These are phyloP conservation scores for Aricia artaxerxes DNA, from an alignment of 2,888 invertebrate species.

Conservation along the genomic window DNA sequence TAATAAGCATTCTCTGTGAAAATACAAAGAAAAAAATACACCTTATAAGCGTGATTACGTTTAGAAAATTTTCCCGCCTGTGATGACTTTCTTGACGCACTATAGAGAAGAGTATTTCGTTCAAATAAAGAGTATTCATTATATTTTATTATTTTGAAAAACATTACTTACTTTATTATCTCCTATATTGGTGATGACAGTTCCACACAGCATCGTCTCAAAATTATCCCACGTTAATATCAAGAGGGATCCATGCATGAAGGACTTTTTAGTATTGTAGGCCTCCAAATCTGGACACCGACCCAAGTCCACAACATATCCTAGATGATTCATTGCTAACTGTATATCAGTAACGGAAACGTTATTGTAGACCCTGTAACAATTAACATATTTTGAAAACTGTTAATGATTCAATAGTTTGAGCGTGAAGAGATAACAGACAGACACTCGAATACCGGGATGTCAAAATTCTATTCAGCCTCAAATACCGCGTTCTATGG, in stretches of 20 bases:
- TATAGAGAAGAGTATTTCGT: no score
- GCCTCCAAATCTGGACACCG: conserved; percentile 46
- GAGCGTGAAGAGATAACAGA: no score
- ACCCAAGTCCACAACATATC: conserved; percentile 66
- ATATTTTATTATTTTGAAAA: no score
- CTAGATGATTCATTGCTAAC: conserved; percentile 65
- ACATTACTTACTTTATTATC: background rate
- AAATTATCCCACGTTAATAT: conserved; percentile 87
- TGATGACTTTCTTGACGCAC: no score
- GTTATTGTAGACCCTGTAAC: conserved; percentile 68
- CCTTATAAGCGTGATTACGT: no score
- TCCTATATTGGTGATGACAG: conserved; percentile 75
- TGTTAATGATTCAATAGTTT: background rate
- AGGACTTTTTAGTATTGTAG: conserved; percentile 69
- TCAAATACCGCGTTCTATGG: no score
- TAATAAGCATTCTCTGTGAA: no score
- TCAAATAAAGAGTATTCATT: no score
- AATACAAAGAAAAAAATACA: no score
- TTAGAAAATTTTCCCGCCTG: no score
- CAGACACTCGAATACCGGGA: no score
- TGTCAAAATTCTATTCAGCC: no score
- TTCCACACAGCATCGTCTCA: conserved; percentile 84
- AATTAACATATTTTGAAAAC: background rate
- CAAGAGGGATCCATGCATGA: conserved; percentile 86
- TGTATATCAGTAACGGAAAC: conserved; percentile 67